Evolutionary conservation across 2,888 invertebrate genomes (phyloP).

Genomic region (Caenorhabditis sp.): DNA sequence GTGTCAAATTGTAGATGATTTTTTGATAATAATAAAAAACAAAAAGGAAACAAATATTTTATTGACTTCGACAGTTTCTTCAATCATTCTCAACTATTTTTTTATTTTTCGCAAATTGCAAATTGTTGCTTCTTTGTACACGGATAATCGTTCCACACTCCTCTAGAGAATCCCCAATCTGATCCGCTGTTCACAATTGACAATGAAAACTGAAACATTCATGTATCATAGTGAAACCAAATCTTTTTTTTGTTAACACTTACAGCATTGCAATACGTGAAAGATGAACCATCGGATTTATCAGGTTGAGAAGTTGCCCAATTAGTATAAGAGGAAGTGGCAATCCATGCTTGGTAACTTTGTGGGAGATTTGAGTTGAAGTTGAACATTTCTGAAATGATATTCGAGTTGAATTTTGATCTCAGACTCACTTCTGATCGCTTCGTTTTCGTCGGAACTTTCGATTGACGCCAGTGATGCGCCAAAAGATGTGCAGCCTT

Average conservation of each 20-base stretch:
- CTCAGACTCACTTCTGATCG: constrained; percentile 6
- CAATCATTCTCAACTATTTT: no score
- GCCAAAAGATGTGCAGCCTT: background rate
- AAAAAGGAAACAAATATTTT: no score
- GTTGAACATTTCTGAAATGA: constrained; percentile 2
- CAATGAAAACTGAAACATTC: constrained; percentile 5
- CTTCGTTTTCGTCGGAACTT: constrained; percentile 7
- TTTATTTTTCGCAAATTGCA: constrained; percentile 13
- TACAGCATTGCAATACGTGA: background rate
- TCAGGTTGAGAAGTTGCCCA: background rate
- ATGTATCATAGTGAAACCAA: background rate
- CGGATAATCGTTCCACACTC: constrained; percentile 10
- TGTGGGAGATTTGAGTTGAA: background rate
- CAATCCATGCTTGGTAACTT: constrained; percentile 2
- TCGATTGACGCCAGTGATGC: background rate
- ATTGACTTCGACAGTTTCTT: no score
- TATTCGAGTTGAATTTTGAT: background rate
- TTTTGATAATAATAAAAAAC: no score
- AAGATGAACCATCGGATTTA: background rate
- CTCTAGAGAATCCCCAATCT: background rate
- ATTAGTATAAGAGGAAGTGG: background rate
- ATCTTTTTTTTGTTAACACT: background rate
- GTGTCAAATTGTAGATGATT: no score
- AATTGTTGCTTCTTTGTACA: constrained; percentile 4
- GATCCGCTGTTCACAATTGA: constrained; percentile 4